Evolutionary conservation across 2,113 vertebrate species (phyloP).

Genomic region (Thamnophis sirtalis): DNA sequence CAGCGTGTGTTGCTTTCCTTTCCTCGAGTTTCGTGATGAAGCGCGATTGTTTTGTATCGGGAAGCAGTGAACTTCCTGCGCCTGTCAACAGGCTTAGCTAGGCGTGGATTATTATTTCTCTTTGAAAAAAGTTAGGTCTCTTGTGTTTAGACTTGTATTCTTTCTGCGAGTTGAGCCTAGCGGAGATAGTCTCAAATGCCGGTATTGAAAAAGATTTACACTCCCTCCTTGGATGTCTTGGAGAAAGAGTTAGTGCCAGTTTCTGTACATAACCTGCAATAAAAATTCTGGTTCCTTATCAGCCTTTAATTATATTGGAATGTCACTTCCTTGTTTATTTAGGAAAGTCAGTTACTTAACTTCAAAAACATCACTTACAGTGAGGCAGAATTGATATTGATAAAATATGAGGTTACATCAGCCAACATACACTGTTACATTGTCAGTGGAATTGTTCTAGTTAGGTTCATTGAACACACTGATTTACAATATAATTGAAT

Average conservation of each 20-base stretch:
- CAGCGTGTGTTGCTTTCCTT: not conserved
- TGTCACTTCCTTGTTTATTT: not conserved
- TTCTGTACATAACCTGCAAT: not conserved
- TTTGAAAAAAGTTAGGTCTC: not conserved
- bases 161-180: not conserved
- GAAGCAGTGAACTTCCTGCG: not conserved
- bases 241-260: not conserved
- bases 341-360: not conserved
- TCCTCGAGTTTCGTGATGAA: not conserved
- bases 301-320: not conserved
- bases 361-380: not conserved
- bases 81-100: not conserved
- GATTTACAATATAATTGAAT: not conserved
- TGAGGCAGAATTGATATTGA: not conserved
- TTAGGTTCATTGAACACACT: not conserved
- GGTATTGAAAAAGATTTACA: not conserved
- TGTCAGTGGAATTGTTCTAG: not conserved
- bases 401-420: not conserved
- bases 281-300: not conserved
- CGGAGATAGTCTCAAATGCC: not conserved
- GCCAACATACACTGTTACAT: not conserved
- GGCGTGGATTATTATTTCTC: not conserved
- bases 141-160: not conserved
- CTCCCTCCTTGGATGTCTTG: not conserved
- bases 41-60: not conserved